A percentile compares a stretch with the other conserved stretches of the same genome.
phyloP scores from a whole-genome alignment of 2,113 vertebrate genomes.

The Ptychochromis oligacanthus region DNA sequence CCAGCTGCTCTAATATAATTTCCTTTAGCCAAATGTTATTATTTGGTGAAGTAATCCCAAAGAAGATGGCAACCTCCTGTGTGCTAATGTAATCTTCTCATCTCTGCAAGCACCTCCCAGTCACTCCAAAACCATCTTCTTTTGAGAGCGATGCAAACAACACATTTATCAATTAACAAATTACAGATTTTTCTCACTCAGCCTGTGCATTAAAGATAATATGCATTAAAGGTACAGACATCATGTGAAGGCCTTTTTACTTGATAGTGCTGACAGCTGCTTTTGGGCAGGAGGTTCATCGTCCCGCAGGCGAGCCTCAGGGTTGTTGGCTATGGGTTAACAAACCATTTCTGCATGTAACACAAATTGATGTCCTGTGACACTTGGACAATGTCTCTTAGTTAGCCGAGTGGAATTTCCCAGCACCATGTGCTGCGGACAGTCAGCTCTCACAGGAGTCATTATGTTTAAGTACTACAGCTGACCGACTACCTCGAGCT shows the following conservation, averaged over 20 bases:
- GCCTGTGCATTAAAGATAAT: conserved; percentile 23
- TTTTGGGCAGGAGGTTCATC: conserved; percentile 32
- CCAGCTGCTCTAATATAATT: conserved; percentile 77
- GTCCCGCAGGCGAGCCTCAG: conserved; percentile 15
- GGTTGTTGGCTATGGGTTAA: conserved; percentile 43
- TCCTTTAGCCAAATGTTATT: conserved; percentile 79
- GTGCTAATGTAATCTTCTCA: conserved; percentile 74
- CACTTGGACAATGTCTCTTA: conserved; percentile 58
- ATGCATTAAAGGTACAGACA: conserved; percentile 39
- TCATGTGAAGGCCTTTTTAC: conserved; percentile 37
- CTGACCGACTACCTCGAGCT: conserved; percentile 16
- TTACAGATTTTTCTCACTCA: neutral
- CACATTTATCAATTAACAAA: conserved; percentile 33
- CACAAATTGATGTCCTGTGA: conserved; percentile 78
- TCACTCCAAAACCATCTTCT: conserved; percentile 59
- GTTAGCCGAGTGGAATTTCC: conserved; percentile 71
- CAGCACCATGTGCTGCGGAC: conserved; percentile 44
- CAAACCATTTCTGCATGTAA: conserved; percentile 48
- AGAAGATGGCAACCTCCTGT: conserved; percentile 69
- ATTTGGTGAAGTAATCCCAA: conserved; percentile 74
- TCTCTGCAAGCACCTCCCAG: conserved; percentile 47
- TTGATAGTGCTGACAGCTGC: conserved; percentile 33
- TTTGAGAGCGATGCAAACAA: conserved; percentile 41
- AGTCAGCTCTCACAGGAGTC: conserved; percentile 39
- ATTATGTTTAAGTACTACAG: conserved; percentile 27